Evolutionary conservation across 2,113 vertebrate genomes (phyloP).

Genomic region (Oreochromis spilurus): DNA sequence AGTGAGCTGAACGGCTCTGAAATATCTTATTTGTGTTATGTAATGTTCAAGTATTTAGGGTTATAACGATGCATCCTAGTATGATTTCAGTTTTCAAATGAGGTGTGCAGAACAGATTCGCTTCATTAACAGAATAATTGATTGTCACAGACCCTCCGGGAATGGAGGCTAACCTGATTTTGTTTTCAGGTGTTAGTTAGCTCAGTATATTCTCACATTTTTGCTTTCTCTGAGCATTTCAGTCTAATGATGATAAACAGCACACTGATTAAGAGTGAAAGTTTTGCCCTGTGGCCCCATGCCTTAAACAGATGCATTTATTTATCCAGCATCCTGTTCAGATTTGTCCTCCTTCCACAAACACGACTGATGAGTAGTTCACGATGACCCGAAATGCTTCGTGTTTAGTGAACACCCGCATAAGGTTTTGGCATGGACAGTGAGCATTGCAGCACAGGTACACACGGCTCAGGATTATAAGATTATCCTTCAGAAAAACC

Average conservation of each 20-base stretch:
- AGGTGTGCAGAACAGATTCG: background rate
- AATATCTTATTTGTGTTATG: background rate
- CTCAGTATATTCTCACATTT: background rate
- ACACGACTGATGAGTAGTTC: background rate
- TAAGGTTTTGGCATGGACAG: background rate
- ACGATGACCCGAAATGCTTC: background rate
- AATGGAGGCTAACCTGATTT: fast-evolving
- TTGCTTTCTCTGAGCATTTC: background rate
- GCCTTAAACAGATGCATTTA: background rate
- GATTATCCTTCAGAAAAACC: constrained; percentile 13
- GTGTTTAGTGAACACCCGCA: background rate
- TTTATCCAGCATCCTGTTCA: background rate
- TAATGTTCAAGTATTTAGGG: background rate
- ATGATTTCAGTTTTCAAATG: background rate
- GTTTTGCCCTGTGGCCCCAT: background rate
- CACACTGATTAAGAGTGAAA: background rate
- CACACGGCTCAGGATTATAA: background rate
- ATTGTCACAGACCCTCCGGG: background rate
- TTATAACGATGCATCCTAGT: background rate
- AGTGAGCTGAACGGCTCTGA: background rate
- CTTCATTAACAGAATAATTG: background rate
- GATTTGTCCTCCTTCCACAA: background rate
- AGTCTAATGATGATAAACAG: background rate
- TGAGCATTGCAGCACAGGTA: background rate
- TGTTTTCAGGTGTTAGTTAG: background rate